These are phyloP conservation scores for Enoplosus armatus DNA, from an alignment of 2,797 vertebrate species.

Conservation along the genomic window DNA sequence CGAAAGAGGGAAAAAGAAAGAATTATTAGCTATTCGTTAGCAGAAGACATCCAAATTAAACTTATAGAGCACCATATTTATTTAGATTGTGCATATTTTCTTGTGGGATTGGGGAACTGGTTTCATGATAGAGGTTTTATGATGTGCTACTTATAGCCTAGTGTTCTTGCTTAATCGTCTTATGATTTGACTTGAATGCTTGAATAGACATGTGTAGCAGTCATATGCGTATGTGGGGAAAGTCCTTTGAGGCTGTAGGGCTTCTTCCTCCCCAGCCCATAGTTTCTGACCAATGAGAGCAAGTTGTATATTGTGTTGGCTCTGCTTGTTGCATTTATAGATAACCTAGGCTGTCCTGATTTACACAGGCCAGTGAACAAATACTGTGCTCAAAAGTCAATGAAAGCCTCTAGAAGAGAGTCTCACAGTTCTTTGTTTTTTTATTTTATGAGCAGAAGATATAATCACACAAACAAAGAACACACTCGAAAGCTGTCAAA, in stretches of 20 bases:
- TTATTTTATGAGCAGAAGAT: constrained; percentile 33
- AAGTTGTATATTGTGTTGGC: not conserved
- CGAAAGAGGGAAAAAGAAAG: constrained; percentile 2
- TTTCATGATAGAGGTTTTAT: constrained; percentile 7
- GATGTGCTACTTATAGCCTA: not conserved
- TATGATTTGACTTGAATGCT: constrained; percentile 23
- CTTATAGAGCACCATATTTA: not conserved
- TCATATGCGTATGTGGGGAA: not conserved
- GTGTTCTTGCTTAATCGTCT: constrained; percentile 12
- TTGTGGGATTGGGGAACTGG: constrained; percentile 7
- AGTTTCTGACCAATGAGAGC: constrained; percentile 32
- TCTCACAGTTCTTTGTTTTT: constrained; percentile 39
- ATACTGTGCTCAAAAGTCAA: constrained; percentile 41
- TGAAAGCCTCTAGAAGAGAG: constrained; percentile 27
- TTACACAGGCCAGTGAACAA: constrained; percentile 52
- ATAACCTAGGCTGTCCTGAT: constrained; percentile 29
- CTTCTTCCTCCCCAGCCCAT: constrained; percentile 4
- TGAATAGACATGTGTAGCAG: constrained; percentile 17
- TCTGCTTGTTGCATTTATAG: constrained; percentile 19
- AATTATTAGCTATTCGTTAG: constrained; percentile 3
- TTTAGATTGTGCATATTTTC: constrained; percentile 14
- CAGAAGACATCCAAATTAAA: constrained; percentile 27
- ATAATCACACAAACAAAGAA: constrained; percentile 59
- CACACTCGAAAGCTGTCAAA: constrained; percentile 63
- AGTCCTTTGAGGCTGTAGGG: constrained; percentile 1